Conservation (phyloP, 2,113 vertebrate genomes). For the Aplodontia rufa region DNA sequence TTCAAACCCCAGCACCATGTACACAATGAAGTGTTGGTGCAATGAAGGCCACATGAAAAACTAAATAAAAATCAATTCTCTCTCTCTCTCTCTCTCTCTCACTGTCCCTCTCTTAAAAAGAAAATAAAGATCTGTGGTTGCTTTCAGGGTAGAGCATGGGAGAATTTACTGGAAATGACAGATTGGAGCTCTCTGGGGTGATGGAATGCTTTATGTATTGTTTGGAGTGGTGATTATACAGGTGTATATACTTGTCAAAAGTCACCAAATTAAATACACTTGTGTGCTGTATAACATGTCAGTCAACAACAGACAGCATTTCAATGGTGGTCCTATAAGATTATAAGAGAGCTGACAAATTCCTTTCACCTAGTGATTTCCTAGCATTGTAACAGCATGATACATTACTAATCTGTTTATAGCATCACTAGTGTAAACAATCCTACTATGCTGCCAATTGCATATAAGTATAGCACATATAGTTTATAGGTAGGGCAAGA, state of each 20-base stretch:
- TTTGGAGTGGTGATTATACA: neutral
- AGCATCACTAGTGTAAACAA: neutral
- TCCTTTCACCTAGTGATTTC: neutral
- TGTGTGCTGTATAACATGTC: neutral
- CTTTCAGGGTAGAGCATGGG: neutral
- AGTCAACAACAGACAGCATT: neutral
- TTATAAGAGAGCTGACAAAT: neutral
- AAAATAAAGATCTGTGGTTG: neutral
- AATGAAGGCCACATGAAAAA: too few species aligned
- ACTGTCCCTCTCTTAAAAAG: too few species aligned
- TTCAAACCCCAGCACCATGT: too few species aligned
- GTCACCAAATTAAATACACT: neutral
- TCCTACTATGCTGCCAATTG: neutral
- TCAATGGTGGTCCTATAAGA: neutral
- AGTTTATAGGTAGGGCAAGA: neutral
- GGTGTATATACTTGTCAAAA: neutral
- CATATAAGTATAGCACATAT: neutral
- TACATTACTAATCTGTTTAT: neutral
- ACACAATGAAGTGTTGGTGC: too few species aligned
- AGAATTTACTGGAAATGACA: neutral
- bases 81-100: too few species aligned
- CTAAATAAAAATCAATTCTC: too few species aligned
- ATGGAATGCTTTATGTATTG: neutral
- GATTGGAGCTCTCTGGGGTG: neutral
- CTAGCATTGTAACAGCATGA: neutral